Base-by-base conservation (phyloP, 2,888 invertebrate species). In the Invenusta paracnida region DNA sequence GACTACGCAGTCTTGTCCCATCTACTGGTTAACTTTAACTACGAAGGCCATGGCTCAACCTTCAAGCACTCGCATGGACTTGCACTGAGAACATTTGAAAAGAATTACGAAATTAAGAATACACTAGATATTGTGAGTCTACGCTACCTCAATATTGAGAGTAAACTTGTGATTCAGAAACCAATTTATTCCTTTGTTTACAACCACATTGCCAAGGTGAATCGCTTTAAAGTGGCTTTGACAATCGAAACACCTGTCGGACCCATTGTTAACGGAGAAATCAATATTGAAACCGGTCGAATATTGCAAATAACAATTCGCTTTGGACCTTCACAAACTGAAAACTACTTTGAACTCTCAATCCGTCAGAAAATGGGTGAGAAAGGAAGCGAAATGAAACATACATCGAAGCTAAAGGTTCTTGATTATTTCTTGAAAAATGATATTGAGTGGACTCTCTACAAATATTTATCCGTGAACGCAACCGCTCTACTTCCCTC, bases 41-140 rank as follows among this genome's bases (percentile, higher is more conserved):
- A 67, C 29, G 84, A 84, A 1, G 67, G 67, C 1, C 13, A 29
- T 0, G n/a, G 23, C 17, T n/a, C 67, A n/a, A 5, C 67, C 17
- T 73, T 84, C 29, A 84, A 84, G 23, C 84, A 84, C 67, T 84
- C 29, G 0, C 25, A 27, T 23, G 17, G 73, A 13, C 67, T 84
- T 30, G 25, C 28, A 84, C 1, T 84, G 5, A 27, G 2, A 28
- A 73, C 73, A 29, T 11, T 11, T 1, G 67, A 67, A 1, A n/a
- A 73, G 17, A 84, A 84, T 67, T 84, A 67, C 23, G 67, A 1
- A 23, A 67, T 84, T 67, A 67, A 84, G 48, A 84, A 84, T 29
- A 84, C 66, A 67, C 2, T 84, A n/a, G 84, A 84, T 67, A 84
- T 67, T 17, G 84, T 84, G 0, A 84, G 73, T 27, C 67, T 23